Base-by-base conservation (phyloP, 2,113 vertebrate genomes). In the Myrmophylax atrothorax region DNA sequence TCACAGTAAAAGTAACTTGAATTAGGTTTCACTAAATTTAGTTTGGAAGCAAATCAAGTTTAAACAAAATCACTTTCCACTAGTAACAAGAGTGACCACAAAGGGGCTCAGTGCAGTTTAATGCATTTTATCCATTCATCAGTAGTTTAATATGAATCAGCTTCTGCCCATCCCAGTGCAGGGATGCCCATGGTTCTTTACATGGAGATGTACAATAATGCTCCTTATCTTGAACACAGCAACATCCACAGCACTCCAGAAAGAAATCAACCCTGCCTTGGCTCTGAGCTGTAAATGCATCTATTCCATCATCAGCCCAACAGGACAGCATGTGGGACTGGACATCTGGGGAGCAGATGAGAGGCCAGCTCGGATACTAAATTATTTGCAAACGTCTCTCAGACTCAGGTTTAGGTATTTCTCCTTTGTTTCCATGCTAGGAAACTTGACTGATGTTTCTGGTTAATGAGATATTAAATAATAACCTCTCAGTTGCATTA, bases 301-400 rank as follows among this genome's bases (percentile, higher is more conserved):
- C 53, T 44, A 73, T 74, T 53, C 82, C 74, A 72, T 56, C 33
- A 86, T 31, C 91, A 94, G 73, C 79, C 66, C n/a, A 55, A 35
- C 55, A 86, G 76, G 77, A 20, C 62, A 92, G 55, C 96, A 52
- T 22, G 28, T 37, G 85, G 89, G 95, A n/a, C 53, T 42, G 84
- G 75, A 89, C 95, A 95, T 95, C 95, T 97, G 96, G 87, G 94
- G 77, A 93, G 77, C 95, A 96, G 40, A 73, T 44, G 89, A 94
- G 69, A 85, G 46, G 42, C 40, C 78, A 96, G 49, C 83, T 87
- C 83, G 42, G 29, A 60, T 42, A 49, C 16, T 53, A 20, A 91
- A 82, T 60, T 62, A 62, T 82, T 89, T 83, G 55, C 83, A 87
- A 42, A 56, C 66, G 49, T 59, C 82, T 82, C 70, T 38, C 67